Conservation (phyloP, 1,140 invertebrate genomes). For the Drosophila sucinea region DNA sequence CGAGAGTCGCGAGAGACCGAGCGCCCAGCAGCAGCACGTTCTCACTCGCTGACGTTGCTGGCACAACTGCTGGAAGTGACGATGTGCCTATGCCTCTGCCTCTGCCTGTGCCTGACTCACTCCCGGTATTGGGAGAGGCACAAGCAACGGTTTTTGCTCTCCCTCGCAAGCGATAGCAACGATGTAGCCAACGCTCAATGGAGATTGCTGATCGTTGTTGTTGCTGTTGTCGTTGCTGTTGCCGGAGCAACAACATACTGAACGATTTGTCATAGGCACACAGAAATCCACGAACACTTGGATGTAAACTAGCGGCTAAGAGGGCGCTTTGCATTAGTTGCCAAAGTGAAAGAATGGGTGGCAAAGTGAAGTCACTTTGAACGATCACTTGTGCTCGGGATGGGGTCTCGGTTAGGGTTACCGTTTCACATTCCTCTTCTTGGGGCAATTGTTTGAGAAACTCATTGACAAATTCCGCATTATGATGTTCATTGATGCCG, state of each 20-base stretch:
- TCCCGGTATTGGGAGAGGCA: slow-evolving; percentile 3
- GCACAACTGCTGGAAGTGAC: slow-evolving; percentile 51
- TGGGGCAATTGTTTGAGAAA: slow-evolving; percentile 47
- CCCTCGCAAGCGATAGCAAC: slow-evolving; percentile 24
- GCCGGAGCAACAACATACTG: slow-evolving; percentile 39
- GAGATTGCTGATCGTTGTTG: slow-evolving; percentile 29
- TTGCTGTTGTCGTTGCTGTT: slow-evolving; percentile 27
- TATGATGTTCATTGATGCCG: slow-evolving; percentile 59
- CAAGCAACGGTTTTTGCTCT: slow-evolving; percentile 4
- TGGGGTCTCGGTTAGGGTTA: neutral
- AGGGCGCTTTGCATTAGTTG: slow-evolving; percentile 53
- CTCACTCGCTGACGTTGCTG: slow-evolving; percentile 57
- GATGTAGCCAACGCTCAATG: slow-evolving; percentile 14
- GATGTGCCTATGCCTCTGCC: no score
- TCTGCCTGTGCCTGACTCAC: slow-evolving; percentile 52
- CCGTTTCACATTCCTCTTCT: neutral
- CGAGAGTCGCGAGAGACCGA: slow-evolving; percentile 1
- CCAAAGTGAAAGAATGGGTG: slow-evolving; percentile 31
- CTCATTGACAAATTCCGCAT: slow-evolving; percentile 60
- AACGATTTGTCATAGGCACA: slow-evolving; percentile 61
- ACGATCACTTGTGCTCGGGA: neutral
- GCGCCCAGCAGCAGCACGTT: slow-evolving; percentile 48
- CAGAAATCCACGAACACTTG: slow-evolving; percentile 57
- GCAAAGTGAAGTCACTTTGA: slow-evolving; percentile 6
- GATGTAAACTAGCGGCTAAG: slow-evolving; percentile 51